Evolutionary conservation across 1,140 invertebrate genomes (phyloP).

Genomic region (Drosophila pectinifera): DNA sequence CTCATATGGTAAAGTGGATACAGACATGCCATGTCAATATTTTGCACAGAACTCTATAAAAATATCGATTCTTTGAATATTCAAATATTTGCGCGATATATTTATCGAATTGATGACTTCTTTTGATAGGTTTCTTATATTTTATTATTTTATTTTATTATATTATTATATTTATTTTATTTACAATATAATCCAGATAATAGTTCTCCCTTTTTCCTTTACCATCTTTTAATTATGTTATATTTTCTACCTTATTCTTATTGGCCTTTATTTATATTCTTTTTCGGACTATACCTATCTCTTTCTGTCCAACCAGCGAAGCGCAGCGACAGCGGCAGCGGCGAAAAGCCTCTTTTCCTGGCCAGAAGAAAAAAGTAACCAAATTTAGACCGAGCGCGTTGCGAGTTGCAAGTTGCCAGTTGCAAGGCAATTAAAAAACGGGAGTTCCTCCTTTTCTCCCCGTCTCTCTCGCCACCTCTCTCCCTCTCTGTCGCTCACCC

Average conservation of each 20-base stretch:
- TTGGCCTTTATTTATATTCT: background rate
- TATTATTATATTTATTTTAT: too few species aligned
- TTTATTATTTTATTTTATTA: too few species aligned
- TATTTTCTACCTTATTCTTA: background rate
- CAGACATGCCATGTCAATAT: too few species aligned
- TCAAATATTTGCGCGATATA: too few species aligned
- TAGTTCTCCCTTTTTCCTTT: too few species aligned
- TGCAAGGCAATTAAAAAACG: conserved; percentile 71
- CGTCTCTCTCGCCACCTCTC: background rate
- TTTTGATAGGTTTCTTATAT: too few species aligned
- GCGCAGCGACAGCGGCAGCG: conserved; percentile 29
- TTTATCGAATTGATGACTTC: too few species aligned
- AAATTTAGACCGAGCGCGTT: conserved; percentile 57
- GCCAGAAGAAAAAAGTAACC: conserved; percentile 34
- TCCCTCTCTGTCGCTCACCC: background rate
- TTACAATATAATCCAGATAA: too few species aligned
- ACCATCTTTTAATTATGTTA: background rate
- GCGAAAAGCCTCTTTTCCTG: conserved; percentile 20
- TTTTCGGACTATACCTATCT: background rate
- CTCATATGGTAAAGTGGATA: too few species aligned
- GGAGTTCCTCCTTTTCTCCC: conserved; percentile 3
- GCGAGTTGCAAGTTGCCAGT: conserved; percentile 43
- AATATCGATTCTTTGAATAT: too few species aligned
- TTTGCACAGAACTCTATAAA: too few species aligned
- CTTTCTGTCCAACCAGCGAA: conserved; percentile 36